Percentiles rank a stretch among this genome's conserved stretches.
Conservation (phyloP, 2,888 invertebrate species). For the Sinelater perroti region DNA sequence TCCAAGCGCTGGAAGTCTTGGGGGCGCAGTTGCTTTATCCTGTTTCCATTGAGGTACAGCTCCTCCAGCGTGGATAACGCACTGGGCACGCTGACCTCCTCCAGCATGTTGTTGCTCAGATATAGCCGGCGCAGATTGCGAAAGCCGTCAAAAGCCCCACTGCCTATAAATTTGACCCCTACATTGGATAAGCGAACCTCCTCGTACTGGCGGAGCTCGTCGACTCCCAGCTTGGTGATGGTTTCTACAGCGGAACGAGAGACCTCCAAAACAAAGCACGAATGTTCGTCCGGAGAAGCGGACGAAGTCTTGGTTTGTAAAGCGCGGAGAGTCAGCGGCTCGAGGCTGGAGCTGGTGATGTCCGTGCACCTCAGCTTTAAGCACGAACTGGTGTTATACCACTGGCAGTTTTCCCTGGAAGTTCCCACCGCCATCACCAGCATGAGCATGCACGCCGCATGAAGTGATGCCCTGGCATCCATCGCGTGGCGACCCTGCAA, state of each 20-base stretch:
- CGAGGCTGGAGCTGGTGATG: not conserved
- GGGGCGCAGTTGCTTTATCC: slow-evolving; percentile 43
- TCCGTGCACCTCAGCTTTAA: not conserved
- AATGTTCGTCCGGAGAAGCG: no score
- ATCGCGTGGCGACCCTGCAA: no score
- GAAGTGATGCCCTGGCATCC: no score
- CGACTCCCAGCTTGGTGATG: not conserved
- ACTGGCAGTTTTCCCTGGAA: not conserved
- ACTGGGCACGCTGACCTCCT: slow-evolving; percentile 52
- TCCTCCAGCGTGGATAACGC: slow-evolving; percentile 53
- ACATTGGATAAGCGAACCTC: slow-evolving; percentile 5
- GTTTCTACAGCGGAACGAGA: not conserved
- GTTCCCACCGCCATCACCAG: no score
- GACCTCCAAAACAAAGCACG: slow-evolving; percentile 14
- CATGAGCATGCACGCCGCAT: no score
- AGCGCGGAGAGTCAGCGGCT: no score
- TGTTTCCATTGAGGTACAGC: slow-evolving; percentile 54
- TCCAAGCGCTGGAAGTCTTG: not conserved
- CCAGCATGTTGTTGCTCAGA: slow-evolving; percentile 42
- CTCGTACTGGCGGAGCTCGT: slow-evolving; percentile 9
- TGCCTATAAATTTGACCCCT: not conserved
- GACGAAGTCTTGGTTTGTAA: no score
- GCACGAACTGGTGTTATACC: not conserved
- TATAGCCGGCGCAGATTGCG: not conserved
- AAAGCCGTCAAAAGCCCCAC: not conserved